Percentiles rank a stretch among this genome's conserved stretches.
Evolutionary conservation across 2,888 invertebrate species (phyloP).

Genomic region (Agrochola lychnidis): DNA sequence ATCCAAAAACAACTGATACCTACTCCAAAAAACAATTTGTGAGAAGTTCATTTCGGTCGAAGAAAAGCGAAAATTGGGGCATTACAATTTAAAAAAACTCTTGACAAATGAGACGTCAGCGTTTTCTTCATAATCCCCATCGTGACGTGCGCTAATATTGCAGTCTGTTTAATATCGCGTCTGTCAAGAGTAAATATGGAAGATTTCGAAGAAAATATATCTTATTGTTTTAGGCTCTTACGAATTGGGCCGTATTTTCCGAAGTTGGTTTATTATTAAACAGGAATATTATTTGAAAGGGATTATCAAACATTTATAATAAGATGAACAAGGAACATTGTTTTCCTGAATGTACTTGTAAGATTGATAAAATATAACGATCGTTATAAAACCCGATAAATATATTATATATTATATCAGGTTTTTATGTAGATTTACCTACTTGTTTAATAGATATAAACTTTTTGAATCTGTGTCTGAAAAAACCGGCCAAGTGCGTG

Average conservation of each 20-base stretch:
- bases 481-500: no score
- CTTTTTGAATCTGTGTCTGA: background rate
- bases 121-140: conserved; percentile 38
- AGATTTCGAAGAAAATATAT: conserved; percentile 23
- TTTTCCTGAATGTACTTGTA: background rate
- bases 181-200: conserved; percentile 27
- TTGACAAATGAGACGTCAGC: conserved; percentile 62
- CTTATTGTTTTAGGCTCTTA: conserved; percentile 15
- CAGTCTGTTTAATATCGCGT: conserved; percentile 41
- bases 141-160: conserved; percentile 47
- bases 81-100: conserved; percentile 44
- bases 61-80: conserved; percentile 27
- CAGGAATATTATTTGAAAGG: conserved; percentile 7
- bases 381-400: no score
- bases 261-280: conserved; percentile 26
- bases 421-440: no score
- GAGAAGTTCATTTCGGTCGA: conserved; percentile 11
- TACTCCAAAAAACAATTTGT: conserved; percentile 9
- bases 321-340: background rate
- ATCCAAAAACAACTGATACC: conserved; percentile 1
- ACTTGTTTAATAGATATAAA: background rate
- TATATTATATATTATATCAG: no score
- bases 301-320: conserved; percentile 21
- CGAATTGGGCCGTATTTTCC: conserved; percentile 18
- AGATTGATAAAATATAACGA: background rate